Percentiles rank a stretch among this genome's conserved stretches.
phyloP scores from a whole-genome alignment of 2,888 invertebrate species.

The Anticlea derivata region DNA sequence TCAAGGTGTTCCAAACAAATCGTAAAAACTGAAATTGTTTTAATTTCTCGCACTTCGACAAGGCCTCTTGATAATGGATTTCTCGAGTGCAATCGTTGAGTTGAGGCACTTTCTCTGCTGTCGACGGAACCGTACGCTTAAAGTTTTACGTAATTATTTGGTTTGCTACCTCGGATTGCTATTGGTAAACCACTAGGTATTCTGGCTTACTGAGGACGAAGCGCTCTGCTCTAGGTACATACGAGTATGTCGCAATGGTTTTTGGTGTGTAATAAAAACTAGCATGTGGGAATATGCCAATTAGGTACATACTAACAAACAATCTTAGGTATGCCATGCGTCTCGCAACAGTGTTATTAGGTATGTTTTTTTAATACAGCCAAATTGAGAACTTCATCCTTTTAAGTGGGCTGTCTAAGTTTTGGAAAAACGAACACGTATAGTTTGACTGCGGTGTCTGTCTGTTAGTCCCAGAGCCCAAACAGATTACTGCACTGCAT shows the following conservation, averaged over 20 bases:
- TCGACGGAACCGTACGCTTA: slow-evolving; percentile 38
- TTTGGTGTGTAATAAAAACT: slow-evolving; percentile 25
- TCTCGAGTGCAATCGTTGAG: slow-evolving; percentile 57
- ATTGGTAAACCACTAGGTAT: slow-evolving; percentile 46
- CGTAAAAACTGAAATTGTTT: slow-evolving; percentile 51
- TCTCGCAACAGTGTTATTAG: too few relatives aligned
- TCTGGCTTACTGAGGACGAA: slow-evolving; percentile 46
- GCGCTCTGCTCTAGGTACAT: slow-evolving; percentile 35
- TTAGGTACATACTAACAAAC: slow-evolving; percentile 7
- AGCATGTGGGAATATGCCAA: slow-evolving; percentile 24
- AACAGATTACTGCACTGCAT: too few relatives aligned
- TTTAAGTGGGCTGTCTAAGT: too few relatives aligned
- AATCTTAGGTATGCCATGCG: slow-evolving; percentile 15
- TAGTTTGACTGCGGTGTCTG: too few relatives aligned
- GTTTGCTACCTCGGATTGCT: slow-evolving; percentile 38
- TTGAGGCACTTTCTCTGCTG: slow-evolving; percentile 66
- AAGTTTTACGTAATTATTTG: slow-evolving; percentile 46
- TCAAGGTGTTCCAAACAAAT: slow-evolving; percentile 42
- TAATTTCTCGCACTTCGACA: slow-evolving; percentile 49
- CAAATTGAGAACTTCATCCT: too few relatives aligned
- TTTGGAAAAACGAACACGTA: too few relatives aligned
- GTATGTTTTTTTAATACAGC: too few relatives aligned
- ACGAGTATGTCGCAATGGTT: slow-evolving; percentile 26
- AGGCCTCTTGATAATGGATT: slow-evolving; percentile 55
- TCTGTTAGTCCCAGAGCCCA: too few relatives aligned